These are phyloP conservation scores for Microplitis deprimator DNA, from an alignment of 2,888 invertebrate genomes.

Conservation along the genomic window DNA sequence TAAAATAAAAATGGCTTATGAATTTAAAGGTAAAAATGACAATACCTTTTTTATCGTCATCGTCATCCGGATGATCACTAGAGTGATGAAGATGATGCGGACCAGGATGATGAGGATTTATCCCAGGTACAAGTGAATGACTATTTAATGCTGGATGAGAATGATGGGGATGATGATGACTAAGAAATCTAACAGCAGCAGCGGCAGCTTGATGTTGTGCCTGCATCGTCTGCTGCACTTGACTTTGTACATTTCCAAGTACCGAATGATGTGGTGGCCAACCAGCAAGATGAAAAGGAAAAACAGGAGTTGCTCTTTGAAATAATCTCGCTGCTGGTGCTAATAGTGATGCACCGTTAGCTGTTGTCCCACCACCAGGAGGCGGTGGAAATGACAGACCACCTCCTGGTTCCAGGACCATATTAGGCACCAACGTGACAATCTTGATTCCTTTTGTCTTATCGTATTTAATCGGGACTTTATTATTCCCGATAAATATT, in stretches of 20 bases:
- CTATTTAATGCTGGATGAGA: slow-evolving; percentile 65
- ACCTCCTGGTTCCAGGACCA: slow-evolving; percentile 70
- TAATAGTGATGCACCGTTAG: slow-evolving; percentile 62
- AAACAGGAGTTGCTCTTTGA: slow-evolving; percentile 68
- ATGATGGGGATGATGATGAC: slow-evolving; percentile 69
- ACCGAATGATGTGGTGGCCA: slow-evolving; percentile 69
- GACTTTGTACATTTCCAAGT: slow-evolving; percentile 67
- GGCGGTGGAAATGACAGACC: slow-evolving; percentile 70
- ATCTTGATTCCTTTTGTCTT: slow-evolving; percentile 11
- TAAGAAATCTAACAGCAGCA: slow-evolving; percentile 64
- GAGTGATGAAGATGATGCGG: slow-evolving; percentile 63
- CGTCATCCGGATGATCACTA: slow-evolving; percentile 65
- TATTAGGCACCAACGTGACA: slow-evolving; percentile 69
- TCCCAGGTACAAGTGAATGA: slow-evolving; percentile 65
- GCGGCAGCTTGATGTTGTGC: slow-evolving; percentile 67
- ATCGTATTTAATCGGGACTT: slow-evolving; percentile 2
- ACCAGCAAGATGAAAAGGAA: slow-evolving; percentile 68
- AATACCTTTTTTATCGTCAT: slow-evolving; percentile 69
- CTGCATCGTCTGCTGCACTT: slow-evolving; percentile 68
- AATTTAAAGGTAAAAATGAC: too few species aligned
- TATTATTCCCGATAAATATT: slow-evolving; percentile 19
- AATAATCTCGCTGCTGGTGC: slow-evolving; percentile 65
- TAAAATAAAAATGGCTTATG: neutral
- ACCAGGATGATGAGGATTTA: slow-evolving; percentile 63
- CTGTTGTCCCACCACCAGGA: slow-evolving; percentile 65